A percentile compares a stretch with the other conserved stretches of the same genome.
These are phyloP conservation scores for Gymnocheta viridis DNA, from an alignment of 2,888 invertebrate genomes.

Conservation along the genomic window DNA sequence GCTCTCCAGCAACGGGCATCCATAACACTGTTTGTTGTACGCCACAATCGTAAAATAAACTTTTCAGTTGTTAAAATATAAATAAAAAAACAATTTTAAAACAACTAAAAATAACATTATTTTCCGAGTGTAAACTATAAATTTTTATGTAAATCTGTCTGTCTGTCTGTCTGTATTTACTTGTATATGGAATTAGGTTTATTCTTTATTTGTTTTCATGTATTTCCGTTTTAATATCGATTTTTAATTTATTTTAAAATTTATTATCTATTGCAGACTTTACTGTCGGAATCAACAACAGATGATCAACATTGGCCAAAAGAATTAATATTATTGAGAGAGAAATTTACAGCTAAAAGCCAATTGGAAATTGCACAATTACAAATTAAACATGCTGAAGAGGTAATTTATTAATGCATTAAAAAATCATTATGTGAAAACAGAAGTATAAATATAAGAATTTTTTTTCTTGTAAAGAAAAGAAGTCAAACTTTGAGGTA, in stretches of 20 bases:
- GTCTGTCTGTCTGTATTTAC: not conserved
- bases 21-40: not conserved
- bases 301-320: conserved; percentile 89
- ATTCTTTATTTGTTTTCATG: conserved; percentile 77
- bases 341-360: conserved; percentile 88
- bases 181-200: not conserved
- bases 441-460: too few species aligned
- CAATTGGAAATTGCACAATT: conserved; percentile 84
- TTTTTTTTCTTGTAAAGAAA: not conserved
- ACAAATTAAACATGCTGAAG: conserved; percentile 84
- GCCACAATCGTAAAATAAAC: conserved; percentile 21
- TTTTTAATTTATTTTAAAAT: conserved; percentile 28
- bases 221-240: conserved; percentile 83
- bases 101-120: conserved; percentile 21
- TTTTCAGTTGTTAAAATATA: conserved; percentile 5
- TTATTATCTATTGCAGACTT: conserved; percentile 83
- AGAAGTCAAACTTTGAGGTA: not conserved
- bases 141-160: not conserved
- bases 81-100: conserved; percentile 18
- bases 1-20: not conserved
- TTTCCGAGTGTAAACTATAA: conserved; percentile 12
- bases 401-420: conserved; percentile 82
- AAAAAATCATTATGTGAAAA: not conserved
- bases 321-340: conserved; percentile 87
- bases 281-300: conserved; percentile 87